These are phyloP conservation scores for Lycia hirtaria DNA, from an alignment of 2,888 invertebrate species.

Conservation along the genomic window DNA sequence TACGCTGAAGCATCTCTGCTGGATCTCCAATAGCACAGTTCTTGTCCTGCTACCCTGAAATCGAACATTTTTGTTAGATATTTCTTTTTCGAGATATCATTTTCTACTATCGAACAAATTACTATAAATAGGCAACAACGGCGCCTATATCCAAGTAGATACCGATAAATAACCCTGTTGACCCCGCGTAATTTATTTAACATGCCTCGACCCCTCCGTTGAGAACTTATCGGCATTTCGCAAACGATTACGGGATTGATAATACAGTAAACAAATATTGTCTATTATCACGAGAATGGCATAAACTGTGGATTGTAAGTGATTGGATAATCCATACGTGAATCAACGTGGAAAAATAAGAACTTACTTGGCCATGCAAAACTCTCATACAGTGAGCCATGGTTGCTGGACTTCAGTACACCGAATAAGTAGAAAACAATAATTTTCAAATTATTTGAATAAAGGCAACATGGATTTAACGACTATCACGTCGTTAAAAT, in stretches of 20 bases:
- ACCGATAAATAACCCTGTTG: slow-evolving; percentile 43
- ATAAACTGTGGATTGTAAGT: slow-evolving; percentile 19
- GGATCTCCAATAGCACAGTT: slow-evolving; percentile 85
- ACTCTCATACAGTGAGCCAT: slow-evolving; percentile 92
- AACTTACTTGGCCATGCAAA: slow-evolving; percentile 90
- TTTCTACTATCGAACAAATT: background rate
- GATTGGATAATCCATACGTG: slow-evolving; percentile 20
- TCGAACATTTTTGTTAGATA: slow-evolving; percentile 21
- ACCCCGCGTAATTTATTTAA: slow-evolving; percentile 59
- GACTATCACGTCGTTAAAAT: slow-evolving; percentile 48
- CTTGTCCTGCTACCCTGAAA: slow-evolving; percentile 85
- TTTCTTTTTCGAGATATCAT: background rate
- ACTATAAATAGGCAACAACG: background rate
- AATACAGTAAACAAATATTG: slow-evolving; percentile 63
- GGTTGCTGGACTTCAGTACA: slow-evolving; percentile 79
- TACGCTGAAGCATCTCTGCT: slow-evolving; percentile 93
- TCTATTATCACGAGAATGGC: slow-evolving; percentile 1
- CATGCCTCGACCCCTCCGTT: slow-evolving; percentile 67
- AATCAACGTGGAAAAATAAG: slow-evolving; percentile 54
- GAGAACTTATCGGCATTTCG: slow-evolving; percentile 56
- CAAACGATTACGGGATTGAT: slow-evolving; percentile 52
- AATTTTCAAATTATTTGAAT: slow-evolving; percentile 56
- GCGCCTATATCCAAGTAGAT: slow-evolving; percentile 11
- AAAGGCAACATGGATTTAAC: slow-evolving; percentile 72
- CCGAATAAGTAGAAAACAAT: slow-evolving; percentile 53